Evolutionary conservation across 1,140 invertebrate species (phyloP).

Genomic region (Temnothorax nylanderi): DNA sequence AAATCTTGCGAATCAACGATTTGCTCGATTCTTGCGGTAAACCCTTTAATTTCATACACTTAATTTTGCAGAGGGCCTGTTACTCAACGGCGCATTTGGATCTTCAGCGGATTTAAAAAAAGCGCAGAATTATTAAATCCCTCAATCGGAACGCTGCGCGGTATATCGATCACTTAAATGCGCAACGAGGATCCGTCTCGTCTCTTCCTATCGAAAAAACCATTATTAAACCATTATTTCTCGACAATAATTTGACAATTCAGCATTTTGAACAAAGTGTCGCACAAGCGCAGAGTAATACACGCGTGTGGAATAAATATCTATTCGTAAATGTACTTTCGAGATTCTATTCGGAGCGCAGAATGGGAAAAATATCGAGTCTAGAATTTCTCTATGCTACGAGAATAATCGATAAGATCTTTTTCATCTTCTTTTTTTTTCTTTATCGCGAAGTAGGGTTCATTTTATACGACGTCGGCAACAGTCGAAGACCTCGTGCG

Average conservation of each 20-base stretch:
- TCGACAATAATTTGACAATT: slow-evolving; percentile 42
- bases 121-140: neutral
- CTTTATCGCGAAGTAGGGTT: slow-evolving; percentile 24
- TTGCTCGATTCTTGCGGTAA: neutral
- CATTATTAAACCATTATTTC: neutral
- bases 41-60: neutral
- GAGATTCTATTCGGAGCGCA: slow-evolving; percentile 46
- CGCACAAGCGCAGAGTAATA: slow-evolving; percentile 25
- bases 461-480: slow-evolving; percentile 56
- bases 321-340: slow-evolving; percentile 42
- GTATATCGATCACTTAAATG: slow-evolving; percentile 13
- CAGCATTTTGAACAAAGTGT: slow-evolving; percentile 10
- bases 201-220: neutral
- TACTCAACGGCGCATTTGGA: neutral
- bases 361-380: slow-evolving; percentile 54
- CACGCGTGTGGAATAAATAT: slow-evolving; percentile 36
- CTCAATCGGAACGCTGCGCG: neutral
- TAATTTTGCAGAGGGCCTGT: neutral
- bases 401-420: slow-evolving; percentile 36
- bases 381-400: slow-evolving; percentile 36
- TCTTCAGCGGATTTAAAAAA: slow-evolving; percentile 18
- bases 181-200: slow-evolving; percentile 4
- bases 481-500: neutral
- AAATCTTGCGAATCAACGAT: neutral
- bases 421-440: neutral